Percentiles rank a stretch among this genome's conserved stretches.
phyloP scores from a whole-genome alignment of 2,888 invertebrate genomes.

The Clusia tigrina region DNA sequence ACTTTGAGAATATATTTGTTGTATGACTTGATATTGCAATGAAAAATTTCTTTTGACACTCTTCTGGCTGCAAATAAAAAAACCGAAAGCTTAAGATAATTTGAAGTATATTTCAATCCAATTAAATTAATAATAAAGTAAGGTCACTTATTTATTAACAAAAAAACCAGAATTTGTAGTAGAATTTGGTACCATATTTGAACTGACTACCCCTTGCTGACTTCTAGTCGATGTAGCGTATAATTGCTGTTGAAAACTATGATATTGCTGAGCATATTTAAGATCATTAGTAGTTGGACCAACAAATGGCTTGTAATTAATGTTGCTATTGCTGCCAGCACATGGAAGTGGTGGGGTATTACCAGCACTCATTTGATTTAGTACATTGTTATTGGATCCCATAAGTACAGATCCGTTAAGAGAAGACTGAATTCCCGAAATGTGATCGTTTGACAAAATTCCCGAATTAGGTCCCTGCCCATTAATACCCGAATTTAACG shows the following conservation, averaged over 20 bases:
- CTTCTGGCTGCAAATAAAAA: no score
- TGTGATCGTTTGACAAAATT: not conserved
- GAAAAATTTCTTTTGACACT: no score
- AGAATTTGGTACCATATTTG: slow-evolving; percentile 47
- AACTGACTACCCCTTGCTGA: slow-evolving; percentile 60
- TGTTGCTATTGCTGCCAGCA: slow-evolving; percentile 31
- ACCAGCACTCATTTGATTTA: slow-evolving; percentile 7
- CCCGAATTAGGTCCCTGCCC: not conserved
- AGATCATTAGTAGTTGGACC: slow-evolving; percentile 88
- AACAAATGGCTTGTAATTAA: slow-evolving; percentile 71
- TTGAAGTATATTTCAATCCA: no score
- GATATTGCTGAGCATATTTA: slow-evolving; percentile 93
- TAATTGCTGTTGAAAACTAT: slow-evolving; percentile 93
- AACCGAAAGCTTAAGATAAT: no score
- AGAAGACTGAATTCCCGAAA: slow-evolving; percentile 8
- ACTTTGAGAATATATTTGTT: no score
- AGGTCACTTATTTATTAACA: slow-evolving; percentile 61
- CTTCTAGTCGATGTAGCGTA: slow-evolving; percentile 85
- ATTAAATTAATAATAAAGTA: no score
- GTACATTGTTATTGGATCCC: slow-evolving; percentile 30
- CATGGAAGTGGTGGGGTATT: not conserved
- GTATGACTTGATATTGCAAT: no score
- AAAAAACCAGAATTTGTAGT: slow-evolving; percentile 63
- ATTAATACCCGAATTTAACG: not conserved
- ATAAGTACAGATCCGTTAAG: slow-evolving; percentile 36